Evolutionary conservation across 2,113 vertebrate genomes (phyloP).

Genomic region (Cyprinus carpio): DNA sequence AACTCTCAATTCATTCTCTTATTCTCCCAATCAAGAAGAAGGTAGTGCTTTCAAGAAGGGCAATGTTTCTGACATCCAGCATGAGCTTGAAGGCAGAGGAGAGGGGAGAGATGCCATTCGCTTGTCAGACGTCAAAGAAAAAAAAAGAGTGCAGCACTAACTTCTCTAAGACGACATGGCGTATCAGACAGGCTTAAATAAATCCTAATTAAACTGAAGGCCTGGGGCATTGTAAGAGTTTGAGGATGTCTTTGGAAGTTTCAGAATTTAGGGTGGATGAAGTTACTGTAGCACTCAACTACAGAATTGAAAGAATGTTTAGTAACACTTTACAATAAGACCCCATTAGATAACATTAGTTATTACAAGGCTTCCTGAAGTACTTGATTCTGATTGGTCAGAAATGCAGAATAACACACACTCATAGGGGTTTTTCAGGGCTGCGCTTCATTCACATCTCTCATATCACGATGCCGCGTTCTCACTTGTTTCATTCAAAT

Average conservation of each 20-base stretch:
- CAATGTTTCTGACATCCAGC: background rate
- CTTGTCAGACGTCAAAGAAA: background rate
- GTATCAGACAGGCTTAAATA: slow-evolving; percentile 32
- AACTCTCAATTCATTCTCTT: background rate
- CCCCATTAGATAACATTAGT: background rate
- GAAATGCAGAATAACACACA: too few species aligned
- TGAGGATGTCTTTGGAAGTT: slow-evolving; percentile 3
- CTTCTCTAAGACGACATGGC: slow-evolving; percentile 13
- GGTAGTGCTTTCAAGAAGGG: background rate
- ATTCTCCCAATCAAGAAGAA: background rate
- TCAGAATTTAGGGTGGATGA: background rate
- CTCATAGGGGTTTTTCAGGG: too few species aligned
- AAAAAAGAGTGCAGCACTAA: background rate
- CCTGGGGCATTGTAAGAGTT: background rate
- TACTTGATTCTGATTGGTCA: background rate
- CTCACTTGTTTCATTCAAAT: too few species aligned
- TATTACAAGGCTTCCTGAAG: background rate
- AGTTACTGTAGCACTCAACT: background rate
- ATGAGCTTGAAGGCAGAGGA: background rate
- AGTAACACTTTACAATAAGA: background rate
- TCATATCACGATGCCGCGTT: too few species aligned
- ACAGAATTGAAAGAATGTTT: background rate
- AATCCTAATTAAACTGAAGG: slow-evolving; percentile 48
- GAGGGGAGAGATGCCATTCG: background rate
- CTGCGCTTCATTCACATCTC: too few species aligned